These are phyloP conservation scores for Pasiphila rectangulata DNA, from an alignment of 2,888 invertebrate species.

Conservation along the genomic window DNA sequence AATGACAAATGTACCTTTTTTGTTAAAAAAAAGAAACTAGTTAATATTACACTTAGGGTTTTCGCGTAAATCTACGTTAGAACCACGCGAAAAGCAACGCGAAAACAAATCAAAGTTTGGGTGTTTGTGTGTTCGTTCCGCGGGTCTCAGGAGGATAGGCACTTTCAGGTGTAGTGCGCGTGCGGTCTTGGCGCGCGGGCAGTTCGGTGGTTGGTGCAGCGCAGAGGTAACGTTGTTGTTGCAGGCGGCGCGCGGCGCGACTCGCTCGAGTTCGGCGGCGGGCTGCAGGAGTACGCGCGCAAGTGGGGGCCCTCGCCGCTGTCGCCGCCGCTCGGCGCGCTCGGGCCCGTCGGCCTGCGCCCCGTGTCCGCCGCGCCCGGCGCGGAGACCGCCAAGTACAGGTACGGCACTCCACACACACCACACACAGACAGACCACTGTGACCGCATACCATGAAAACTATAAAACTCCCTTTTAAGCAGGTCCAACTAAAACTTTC, in stretches of 20 bases:
- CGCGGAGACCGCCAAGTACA: conserved; percentile 90
- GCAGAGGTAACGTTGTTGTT: conserved; percentile 54
- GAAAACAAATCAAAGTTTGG: no score
- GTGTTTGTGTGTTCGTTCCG: conserved; percentile 1
- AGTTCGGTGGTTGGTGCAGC: conserved; percentile 39
- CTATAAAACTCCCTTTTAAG: neutral
- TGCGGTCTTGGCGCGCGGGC: conserved; percentile 35
- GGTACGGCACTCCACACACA: conserved; percentile 64
- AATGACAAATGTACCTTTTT: no score
- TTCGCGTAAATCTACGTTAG: no score
- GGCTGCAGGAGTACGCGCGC: conserved; percentile 77
- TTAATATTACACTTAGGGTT: no score
- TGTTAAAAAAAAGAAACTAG: no score
- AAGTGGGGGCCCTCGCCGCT: conserved; percentile 81
- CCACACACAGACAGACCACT: conserved; percentile 13
- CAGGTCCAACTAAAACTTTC: neutral
- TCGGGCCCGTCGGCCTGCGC: conserved; percentile 84
- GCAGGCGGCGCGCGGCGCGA: conserved; percentile 75
- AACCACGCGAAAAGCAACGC: no score
- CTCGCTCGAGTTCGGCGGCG: conserved; percentile 81
- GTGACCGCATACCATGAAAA: neutral
- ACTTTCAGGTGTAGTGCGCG: conserved; percentile 28
- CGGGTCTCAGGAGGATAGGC: conserved; percentile 15
- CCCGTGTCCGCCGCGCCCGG: conserved; percentile 88
- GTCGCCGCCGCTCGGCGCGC: conserved; percentile 88